These are phyloP conservation scores for Boloria selene DNA, from an alignment of 2,888 invertebrate genomes.

Conservation along the genomic window DNA sequence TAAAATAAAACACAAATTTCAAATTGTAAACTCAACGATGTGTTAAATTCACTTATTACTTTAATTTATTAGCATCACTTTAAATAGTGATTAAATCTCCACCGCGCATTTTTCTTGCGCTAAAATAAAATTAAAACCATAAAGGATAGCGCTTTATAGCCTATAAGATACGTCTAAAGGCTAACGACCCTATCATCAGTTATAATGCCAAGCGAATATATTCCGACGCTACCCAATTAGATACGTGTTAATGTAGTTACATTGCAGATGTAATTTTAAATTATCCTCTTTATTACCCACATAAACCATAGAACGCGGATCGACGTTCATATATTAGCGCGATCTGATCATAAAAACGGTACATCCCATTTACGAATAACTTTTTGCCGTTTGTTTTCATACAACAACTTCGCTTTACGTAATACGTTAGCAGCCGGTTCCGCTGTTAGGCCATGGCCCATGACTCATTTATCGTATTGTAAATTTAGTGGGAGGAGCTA, in stretches of 20 bases:
- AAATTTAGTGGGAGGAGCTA: constrained; percentile 79
- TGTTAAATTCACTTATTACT: no score
- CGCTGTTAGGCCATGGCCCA: constrained; percentile 54
- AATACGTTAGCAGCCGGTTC: constrained; percentile 72
- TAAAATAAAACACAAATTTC: no score
- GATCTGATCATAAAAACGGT: constrained; percentile 70
- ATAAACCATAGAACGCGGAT: constrained; percentile 63
- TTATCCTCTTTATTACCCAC: constrained; percentile 72
- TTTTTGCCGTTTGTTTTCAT: constrained; percentile 76
- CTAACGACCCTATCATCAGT: constrained; percentile 32
- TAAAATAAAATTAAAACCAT: not conserved
- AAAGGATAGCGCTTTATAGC: constrained; percentile 1
- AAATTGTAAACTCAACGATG: no score
- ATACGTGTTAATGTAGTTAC: constrained; percentile 58
- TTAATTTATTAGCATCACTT: not conserved
- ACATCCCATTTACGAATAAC: constrained; percentile 59
- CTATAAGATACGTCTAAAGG: constrained; percentile 24
- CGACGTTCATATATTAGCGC: constrained; percentile 67
- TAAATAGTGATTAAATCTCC: not conserved
- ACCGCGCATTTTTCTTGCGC: not conserved
- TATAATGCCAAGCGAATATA: constrained; percentile 23
- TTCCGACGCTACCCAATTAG: constrained; percentile 50
- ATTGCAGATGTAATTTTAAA: constrained; percentile 71
- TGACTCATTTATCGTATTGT: constrained; percentile 78
- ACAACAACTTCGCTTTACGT: constrained; percentile 73